A percentile compares a stretch with the other conserved stretches of the same genome.
phyloP scores from a whole-genome alignment of 1,140 invertebrate genomes.

The Sitophilus oryzae region DNA sequence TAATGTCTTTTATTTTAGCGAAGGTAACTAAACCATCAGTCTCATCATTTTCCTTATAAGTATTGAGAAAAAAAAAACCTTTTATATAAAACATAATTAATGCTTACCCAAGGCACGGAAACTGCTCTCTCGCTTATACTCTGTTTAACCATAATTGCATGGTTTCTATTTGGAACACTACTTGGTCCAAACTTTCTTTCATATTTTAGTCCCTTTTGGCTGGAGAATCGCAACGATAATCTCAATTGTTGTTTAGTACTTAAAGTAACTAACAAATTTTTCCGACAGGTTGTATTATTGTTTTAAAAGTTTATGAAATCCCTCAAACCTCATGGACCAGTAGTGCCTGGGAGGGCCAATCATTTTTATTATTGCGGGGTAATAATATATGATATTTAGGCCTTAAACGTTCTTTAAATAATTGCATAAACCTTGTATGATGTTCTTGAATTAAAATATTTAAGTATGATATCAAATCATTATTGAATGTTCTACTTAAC shows the following conservation, averaged over 20 bases:
- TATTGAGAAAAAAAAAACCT: no score
- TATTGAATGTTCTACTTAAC: slow-evolving; percentile 1
- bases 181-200: background rate
- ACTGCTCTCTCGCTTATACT: no score
- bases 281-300: slow-evolving; percentile 19
- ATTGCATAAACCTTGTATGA: slow-evolving; percentile 21
- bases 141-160: no score
- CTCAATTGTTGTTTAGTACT: background rate
- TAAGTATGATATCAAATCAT: slow-evolving; percentile 15
- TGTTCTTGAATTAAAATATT: slow-evolving; percentile 23
- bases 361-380: slow-evolving; percentile 24
- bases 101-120: no score
- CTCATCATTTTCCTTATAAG: no score
- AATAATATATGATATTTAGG: slow-evolving; percentile 35
- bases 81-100: no score
- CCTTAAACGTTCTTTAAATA: slow-evolving; percentile 24
- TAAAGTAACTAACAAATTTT: slow-evolving; percentile 22
- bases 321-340: slow-evolving; percentile 29
- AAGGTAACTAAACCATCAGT: no score
- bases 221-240: background rate
- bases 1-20: no score
- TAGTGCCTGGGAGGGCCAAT: slow-evolving; percentile 28
- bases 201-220: background rate
- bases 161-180: no score
- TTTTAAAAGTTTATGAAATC: slow-evolving; percentile 28